Evolutionary conservation across 2,888 invertebrate species (phyloP), one percentile per base, ranked within the genome.

Genomic region (Acleris emargana): DNA sequence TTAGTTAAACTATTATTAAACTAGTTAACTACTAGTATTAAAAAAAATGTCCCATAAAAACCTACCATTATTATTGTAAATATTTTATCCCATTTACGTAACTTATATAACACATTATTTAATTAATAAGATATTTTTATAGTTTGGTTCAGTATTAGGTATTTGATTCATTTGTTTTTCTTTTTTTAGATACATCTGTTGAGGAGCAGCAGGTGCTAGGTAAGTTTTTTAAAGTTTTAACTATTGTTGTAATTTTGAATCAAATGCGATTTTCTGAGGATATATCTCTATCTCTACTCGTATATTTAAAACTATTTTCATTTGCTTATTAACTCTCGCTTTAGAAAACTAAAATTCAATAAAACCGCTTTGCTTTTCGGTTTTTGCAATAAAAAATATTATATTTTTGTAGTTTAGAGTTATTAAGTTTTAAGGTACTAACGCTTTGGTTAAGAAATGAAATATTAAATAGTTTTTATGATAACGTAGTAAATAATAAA

Each of bases 1-100:
- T 91, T 79, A 64, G 25, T 20, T 55, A 20, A 25, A 22, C 53
- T 45, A 43, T n/a, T n/a, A 28, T 1, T 49, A 5, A n/a, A 9
- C 9, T 32, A 32, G 9, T 2, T 6, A 25, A 20, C 20, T 20
- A 20, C 20, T 20, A 20, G 20, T 20, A 20, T 3, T 20, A 20
- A 25, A 25, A 6, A 25, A 25, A 6, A 6, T n/a, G 25, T 25
- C 1, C 1, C 25, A 7, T 1, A 25, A 7, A 25, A 25, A 25
- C 25, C 6, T 25, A 25, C 25, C 7, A 25, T 7, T 25, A 25
- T 25, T 7, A 25, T 25, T 6, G 25, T 25, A 25, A 25, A 6
- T 25, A n/a, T n/a, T n/a, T n/a, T n/a, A n/a, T n/a, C n/a, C n/a
- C n/a, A n/a, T n/a, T n/a, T n/a, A n/a, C n/a, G n/a, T n/a, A n/a